phyloP scores from a whole-genome alignment of 2,797 vertebrate species.

The Acanthopagrus latus region DNA sequence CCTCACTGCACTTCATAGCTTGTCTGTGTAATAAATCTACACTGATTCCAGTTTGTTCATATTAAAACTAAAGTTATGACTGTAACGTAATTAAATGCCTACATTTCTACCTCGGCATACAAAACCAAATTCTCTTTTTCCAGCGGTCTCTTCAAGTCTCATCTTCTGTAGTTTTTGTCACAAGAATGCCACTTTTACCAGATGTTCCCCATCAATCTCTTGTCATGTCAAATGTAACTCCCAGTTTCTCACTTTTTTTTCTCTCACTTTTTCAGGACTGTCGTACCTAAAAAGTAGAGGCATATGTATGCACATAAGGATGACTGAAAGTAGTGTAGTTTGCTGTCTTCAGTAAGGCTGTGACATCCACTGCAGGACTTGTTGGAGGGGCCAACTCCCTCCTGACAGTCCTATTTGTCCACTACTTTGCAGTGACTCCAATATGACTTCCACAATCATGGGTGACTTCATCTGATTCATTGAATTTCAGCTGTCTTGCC shows the following conservation, averaged over 20 bases:
- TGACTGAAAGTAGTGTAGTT: not conserved
- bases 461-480: slow-evolving; percentile 37
- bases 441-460: slow-evolving; percentile 25
- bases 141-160: not conserved
- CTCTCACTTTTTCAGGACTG: no score
- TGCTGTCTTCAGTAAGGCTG: not conserved
- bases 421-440: slow-evolving; percentile 21
- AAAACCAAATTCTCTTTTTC: no score
- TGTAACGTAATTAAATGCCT: no score
- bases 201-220: not conserved
- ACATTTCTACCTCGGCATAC: no score
- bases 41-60: no score
- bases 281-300: no score
- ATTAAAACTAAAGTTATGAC: no score
- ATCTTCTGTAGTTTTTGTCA: not conserved
- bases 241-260: not conserved
- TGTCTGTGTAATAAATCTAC: no score
- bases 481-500: slow-evolving; percentile 5
- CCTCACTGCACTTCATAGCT: no score
- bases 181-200: not conserved
- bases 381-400: slow-evolving; percentile 12
- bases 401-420: slow-evolving; percentile 23
- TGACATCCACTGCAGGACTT: slow-evolving; percentile 11
- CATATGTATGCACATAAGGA: not conserved
- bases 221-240: not conserved